phyloP scores from a whole-genome alignment of 2,888 invertebrate species.

The Nephrocerus scutellatus region DNA sequence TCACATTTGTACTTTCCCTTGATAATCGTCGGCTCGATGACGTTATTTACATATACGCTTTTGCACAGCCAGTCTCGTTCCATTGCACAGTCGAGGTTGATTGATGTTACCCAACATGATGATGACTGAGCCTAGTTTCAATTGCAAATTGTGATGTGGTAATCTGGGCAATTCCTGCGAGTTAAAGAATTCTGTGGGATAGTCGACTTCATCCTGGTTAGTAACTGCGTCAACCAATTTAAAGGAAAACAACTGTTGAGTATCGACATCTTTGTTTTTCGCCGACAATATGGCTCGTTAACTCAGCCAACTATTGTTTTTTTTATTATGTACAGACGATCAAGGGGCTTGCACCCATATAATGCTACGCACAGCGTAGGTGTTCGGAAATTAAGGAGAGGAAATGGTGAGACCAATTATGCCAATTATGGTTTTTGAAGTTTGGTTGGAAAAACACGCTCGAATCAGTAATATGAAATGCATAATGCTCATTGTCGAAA shows the following conservation, averaged over 20 bases:
- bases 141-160: slow-evolving; percentile 16
- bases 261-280: slow-evolving; percentile 17
- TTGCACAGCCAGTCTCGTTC: slow-evolving; percentile 19
- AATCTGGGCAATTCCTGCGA: slow-evolving; percentile 17
- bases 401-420: too few species aligned
- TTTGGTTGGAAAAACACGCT: too few species aligned
- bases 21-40: slow-evolving; percentile 26
- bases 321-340: slow-evolving; percentile 11
- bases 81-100: slow-evolving; percentile 27
- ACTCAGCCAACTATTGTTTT: slow-evolving; percentile 15
- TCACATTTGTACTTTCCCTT: slow-evolving; percentile 1
- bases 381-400: too few species aligned
- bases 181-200: slow-evolving; percentile 19
- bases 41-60: slow-evolving; percentile 27
- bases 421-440: too few species aligned
- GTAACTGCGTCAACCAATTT: slow-evolving; percentile 15
- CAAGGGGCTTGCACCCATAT: too few species aligned
- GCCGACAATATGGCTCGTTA: slow-evolving; percentile 14
- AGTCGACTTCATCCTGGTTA: slow-evolving; percentile 13
- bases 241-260: slow-evolving; percentile 3
- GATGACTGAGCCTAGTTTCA: slow-evolving; percentile 25
- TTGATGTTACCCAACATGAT: slow-evolving; percentile 26
- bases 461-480: too few species aligned
- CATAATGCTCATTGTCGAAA: too few species aligned
- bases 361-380: too few species aligned